Conservation (phyloP, 2,113 vertebrate species). For the Alethe diademata region DNA sequence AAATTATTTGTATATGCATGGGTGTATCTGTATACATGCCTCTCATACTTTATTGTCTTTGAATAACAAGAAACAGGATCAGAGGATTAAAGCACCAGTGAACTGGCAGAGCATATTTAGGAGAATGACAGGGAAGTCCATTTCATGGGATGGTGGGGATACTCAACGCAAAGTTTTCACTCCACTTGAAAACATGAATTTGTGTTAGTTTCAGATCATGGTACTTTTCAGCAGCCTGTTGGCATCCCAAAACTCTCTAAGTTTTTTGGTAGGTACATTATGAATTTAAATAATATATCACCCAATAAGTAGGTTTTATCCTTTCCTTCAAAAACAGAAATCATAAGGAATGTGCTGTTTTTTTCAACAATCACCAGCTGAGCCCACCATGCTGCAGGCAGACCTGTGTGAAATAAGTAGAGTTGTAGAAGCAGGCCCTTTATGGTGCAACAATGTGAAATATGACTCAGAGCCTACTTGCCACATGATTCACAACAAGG, state of each 20-base stretch:
- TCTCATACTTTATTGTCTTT: neutral
- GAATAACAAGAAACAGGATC: neutral
- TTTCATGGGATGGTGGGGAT: neutral
- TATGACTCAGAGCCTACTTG: neutral
- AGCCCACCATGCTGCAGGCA: neutral
- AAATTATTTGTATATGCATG: neutral
- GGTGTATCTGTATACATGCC: rapidly evolving
- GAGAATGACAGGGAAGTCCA: neutral
- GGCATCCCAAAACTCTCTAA: neutral
- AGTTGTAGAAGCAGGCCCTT: neutral
- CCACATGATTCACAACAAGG: rapidly evolving
- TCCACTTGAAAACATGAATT: neutral
- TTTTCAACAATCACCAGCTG: neutral
- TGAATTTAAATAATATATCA: neutral
- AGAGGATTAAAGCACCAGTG: neutral
- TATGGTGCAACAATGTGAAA: neutral
- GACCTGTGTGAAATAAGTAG: neutral
- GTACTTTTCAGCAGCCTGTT: neutral
- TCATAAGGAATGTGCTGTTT: rapidly evolving
- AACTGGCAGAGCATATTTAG: neutral
- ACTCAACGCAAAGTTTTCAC: neutral
- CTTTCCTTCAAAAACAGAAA: neutral
- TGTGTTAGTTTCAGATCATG: neutral
- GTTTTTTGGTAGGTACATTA: neutral
- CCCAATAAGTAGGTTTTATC: neutral